Conservation (phyloP, 2,113 vertebrate genomes). For the Tragelaphus strepsiceros region DNA sequence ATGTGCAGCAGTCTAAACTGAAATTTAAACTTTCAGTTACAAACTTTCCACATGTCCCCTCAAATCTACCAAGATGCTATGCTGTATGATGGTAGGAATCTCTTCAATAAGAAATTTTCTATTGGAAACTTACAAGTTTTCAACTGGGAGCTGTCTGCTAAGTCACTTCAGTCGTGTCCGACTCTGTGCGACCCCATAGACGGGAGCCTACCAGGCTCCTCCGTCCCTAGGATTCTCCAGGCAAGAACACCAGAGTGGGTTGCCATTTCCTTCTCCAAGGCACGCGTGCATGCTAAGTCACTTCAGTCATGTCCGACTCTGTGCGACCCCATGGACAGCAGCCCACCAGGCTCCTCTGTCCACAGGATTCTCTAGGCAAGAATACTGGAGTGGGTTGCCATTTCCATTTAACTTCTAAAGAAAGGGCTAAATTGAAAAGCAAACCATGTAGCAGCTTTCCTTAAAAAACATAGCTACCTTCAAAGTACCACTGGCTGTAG, state of each 20-base stretch:
- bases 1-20: neutral
- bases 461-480: neutral
- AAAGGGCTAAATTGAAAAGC: conserved; percentile 37
- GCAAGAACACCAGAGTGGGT: too few relatives aligned
- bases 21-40: neutral
- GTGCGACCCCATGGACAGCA: too few relatives aligned
- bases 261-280: too few relatives aligned
- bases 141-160: neutral
- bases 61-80: neutral
- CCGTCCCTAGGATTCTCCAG: too few relatives aligned
- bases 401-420: conserved; percentile 9
- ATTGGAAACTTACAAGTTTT: neutral
- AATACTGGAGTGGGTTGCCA: too few relatives aligned
- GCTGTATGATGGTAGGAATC: neutral
- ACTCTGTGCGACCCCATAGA: too few relatives aligned
- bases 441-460: conserved; percentile 8
- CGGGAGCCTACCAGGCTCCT: too few relatives aligned
- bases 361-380: too few relatives aligned
- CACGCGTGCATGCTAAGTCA: too few relatives aligned
- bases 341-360: too few relatives aligned
- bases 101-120: neutral
- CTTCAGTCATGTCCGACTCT: too few relatives aligned
- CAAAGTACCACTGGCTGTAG: conserved; percentile 8
- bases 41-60: conserved; percentile 13
- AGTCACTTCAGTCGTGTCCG: too few relatives aligned